A percentile compares a stretch with the other conserved stretches of the same genome.
Conservation (phyloP, 2,888 invertebrate genomes). For the Cheilosia impressa region DNA sequence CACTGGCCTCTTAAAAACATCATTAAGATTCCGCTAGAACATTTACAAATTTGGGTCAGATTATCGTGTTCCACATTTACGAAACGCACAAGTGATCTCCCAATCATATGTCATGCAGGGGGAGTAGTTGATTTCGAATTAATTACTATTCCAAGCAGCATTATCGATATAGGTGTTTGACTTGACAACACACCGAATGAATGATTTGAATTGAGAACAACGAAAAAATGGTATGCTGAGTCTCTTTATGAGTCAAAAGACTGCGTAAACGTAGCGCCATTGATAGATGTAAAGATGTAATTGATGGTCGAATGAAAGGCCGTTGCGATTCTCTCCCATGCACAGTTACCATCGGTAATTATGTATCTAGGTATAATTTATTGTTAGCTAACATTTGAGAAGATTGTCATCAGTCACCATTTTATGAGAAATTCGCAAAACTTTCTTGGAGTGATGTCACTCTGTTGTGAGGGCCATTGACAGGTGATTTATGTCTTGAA, state of each 20-base stretch:
- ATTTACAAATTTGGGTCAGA: slow-evolving; percentile 39
- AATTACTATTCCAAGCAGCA: slow-evolving; percentile 42
- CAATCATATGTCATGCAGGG: slow-evolving; percentile 14
- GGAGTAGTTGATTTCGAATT: slow-evolving; percentile 26
- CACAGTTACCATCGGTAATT: no score
- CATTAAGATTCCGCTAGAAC: slow-evolving; percentile 43
- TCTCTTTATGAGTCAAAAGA: slow-evolving; percentile 6
- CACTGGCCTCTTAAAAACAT: slow-evolving; percentile 11
- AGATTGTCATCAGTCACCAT: neutral
- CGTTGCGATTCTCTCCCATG: no score
- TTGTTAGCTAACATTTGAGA: no score
- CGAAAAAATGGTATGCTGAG: neutral
- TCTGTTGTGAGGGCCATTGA: neutral
- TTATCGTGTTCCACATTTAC: slow-evolving; percentile 20
- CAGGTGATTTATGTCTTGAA: neutral
- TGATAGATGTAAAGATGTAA: neutral
- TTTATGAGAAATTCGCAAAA: neutral
- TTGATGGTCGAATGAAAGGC: neutral
- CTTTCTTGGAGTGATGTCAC: neutral
- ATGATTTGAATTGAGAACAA: slow-evolving; percentile 23
- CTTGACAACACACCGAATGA: neutral
- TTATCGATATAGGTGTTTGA: slow-evolving; percentile 1
- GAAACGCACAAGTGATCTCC: slow-evolving; percentile 13
- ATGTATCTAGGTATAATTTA: no score
- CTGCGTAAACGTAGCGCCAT: neutral